These are phyloP conservation scores for Ptyas mucosa DNA, from an alignment of 2,113 vertebrate genomes.

Conservation along the genomic window DNA sequence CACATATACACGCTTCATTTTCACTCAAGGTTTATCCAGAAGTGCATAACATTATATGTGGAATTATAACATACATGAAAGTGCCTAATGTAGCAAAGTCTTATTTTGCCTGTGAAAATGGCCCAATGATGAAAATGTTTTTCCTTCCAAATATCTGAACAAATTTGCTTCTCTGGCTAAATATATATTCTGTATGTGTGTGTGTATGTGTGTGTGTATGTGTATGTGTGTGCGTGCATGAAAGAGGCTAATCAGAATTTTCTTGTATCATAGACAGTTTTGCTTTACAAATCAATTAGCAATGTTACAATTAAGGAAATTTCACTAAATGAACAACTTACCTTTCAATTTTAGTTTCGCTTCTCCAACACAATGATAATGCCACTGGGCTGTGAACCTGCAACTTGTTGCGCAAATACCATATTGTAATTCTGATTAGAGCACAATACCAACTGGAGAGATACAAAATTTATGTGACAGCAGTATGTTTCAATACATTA, in stretches of 20 bases:
- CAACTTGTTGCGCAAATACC: not conserved
- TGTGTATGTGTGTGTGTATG: too few relatives aligned
- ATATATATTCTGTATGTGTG: not conserved
- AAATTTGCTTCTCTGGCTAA: not conserved
- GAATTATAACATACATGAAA: not conserved
- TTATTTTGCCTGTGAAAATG: not conserved
- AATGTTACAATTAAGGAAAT: not conserved
- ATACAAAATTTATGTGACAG: not conserved
- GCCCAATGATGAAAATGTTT: not conserved
- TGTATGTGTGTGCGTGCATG: fast-evolving
- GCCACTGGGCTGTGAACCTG: not conserved
- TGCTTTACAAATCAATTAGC: not conserved
- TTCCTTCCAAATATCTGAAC: not conserved
- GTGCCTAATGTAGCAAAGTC: not conserved
- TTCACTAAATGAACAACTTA: not conserved
- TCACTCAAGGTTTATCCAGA: not conserved
- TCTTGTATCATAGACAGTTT: not conserved
- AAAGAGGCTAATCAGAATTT: not conserved
- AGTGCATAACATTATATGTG: not conserved
- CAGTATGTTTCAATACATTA: not conserved
- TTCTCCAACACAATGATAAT: not conserved
- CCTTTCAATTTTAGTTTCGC: not conserved
- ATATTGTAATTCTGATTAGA: not conserved
- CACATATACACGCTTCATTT: not conserved
- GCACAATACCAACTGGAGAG: not conserved